These are phyloP conservation scores for Baccha elongata DNA, from an alignment of 2,888 invertebrate genomes.

Conservation along the genomic window DNA sequence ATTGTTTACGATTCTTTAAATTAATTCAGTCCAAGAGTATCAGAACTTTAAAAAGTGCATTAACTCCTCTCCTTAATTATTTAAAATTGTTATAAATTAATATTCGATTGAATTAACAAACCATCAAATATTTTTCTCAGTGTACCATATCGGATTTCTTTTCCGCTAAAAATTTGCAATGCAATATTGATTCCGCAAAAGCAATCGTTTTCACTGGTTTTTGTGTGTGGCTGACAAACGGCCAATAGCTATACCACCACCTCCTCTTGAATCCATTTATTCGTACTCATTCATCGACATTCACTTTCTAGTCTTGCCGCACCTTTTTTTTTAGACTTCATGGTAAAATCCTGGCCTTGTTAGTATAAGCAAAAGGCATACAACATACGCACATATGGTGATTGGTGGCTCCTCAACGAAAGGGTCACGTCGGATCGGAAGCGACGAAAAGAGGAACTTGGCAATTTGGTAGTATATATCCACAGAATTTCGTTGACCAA, in stretches of 20 bases:
- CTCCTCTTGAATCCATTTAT: slow-evolving; percentile 50
- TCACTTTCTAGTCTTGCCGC: slow-evolving; percentile 64
- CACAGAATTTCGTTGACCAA: slow-evolving; percentile 72
- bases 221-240: slow-evolving; percentile 55
- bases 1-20: too few relatives aligned
- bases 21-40: too few relatives aligned
- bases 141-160: background rate
- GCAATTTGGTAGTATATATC: slow-evolving; percentile 42
- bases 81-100: too few relatives aligned
- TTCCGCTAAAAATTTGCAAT: slow-evolving; percentile 22
- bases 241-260: slow-evolving; percentile 26
- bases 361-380: slow-evolving; percentile 7
- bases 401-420: slow-evolving; percentile 16
- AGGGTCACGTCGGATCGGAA: slow-evolving; percentile 46
- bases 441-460: slow-evolving; percentile 45
- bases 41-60: too few relatives aligned
- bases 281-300: slow-evolving; percentile 69
- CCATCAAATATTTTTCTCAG: slow-evolving; percentile 37
- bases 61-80: too few relatives aligned
- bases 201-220: slow-evolving; percentile 70
- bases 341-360: slow-evolving; percentile 17
- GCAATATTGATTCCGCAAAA: slow-evolving; percentile 65
- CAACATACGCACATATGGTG: slow-evolving; percentile 2
- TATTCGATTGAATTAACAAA: too few relatives aligned
- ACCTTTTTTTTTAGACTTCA: slow-evolving; percentile 6